Percentiles rank a stretch among this genome's conserved stretches.
These are phyloP conservation scores for Drosophila kurseongensis DNA, from an alignment of 1,140 invertebrate genomes.

Conservation along the genomic window DNA sequence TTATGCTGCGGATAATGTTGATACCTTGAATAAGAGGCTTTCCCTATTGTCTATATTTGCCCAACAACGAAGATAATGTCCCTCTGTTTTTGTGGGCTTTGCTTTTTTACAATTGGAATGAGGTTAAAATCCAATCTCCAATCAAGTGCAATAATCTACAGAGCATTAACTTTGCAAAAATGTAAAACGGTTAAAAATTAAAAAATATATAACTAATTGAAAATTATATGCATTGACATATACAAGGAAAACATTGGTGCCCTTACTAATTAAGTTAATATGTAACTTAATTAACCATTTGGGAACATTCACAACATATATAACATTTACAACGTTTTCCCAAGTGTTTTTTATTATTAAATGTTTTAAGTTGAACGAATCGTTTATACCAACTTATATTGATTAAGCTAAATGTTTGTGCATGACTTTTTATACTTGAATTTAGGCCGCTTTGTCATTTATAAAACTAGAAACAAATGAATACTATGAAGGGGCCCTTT, in stretches of 20 bases:
- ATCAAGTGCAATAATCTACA: not conserved
- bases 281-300: no score
- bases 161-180: not conserved
- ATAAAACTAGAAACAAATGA: not conserved
- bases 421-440: not conserved
- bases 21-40: constrained; percentile 33
- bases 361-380: no score
- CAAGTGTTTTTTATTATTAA: no score
- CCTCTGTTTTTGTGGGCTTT: not conserved
- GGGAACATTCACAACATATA: no score
- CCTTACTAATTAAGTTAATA: no score
- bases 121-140: not conserved
- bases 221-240: no score
- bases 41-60: constrained; percentile 20
- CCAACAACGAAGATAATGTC: constrained; percentile 4
- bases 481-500: not conserved
- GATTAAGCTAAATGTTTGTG: no score
- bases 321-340: no score
- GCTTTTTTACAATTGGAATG: constrained; percentile 8
- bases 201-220: not conserved
- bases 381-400: no score
- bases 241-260: no score
- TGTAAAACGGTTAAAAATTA: not conserved
- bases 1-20: constrained; percentile 41
- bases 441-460: no score